These are phyloP conservation scores for Orius insidiosus DNA, from an alignment of 1,140 invertebrate species.

Conservation along the genomic window DNA sequence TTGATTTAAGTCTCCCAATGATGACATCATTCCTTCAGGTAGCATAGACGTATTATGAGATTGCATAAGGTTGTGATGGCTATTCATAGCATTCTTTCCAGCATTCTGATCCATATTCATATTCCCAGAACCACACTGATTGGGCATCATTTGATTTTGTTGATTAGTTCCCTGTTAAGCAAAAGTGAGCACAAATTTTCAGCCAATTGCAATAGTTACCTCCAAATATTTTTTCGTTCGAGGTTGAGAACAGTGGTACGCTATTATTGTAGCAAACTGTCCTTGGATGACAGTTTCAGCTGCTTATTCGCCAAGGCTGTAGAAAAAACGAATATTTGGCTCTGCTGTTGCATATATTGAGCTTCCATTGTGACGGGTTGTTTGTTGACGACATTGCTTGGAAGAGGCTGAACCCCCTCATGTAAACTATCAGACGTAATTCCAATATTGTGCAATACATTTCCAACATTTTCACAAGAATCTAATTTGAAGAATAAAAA, in stretches of 20 bases:
- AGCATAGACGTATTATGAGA: constrained; percentile 19
- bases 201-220: constrained; percentile 31
- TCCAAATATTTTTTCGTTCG: constrained; percentile 88
- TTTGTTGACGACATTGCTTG: constrained; percentile 60
- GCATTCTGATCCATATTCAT: constrained; percentile 12
- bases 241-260: constrained; percentile 87
- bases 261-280: constrained; percentile 79
- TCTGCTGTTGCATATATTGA: constrained; percentile 87
- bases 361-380: constrained; percentile 61
- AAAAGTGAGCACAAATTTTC: neutral
- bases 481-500: constrained; percentile 3
- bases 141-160: constrained; percentile 4
- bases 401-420: constrained; percentile 37
- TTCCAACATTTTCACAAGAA: constrained; percentile 15
- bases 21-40: constrained; percentile 19
- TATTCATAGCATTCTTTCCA: constrained; percentile 7
- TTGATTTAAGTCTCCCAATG: constrained; percentile 21
- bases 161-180: constrained; percentile 6
- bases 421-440: constrained; percentile 12
- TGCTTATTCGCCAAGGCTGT: constrained; percentile 81
- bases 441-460: constrained; percentile 11
- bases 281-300: constrained; percentile 80
- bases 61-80: constrained; percentile 10
- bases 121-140: constrained; percentile 8
- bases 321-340: constrained; percentile 95